phyloP scores from a whole-genome alignment of 2,888 invertebrate species.

The Lithodes maja region DNA sequence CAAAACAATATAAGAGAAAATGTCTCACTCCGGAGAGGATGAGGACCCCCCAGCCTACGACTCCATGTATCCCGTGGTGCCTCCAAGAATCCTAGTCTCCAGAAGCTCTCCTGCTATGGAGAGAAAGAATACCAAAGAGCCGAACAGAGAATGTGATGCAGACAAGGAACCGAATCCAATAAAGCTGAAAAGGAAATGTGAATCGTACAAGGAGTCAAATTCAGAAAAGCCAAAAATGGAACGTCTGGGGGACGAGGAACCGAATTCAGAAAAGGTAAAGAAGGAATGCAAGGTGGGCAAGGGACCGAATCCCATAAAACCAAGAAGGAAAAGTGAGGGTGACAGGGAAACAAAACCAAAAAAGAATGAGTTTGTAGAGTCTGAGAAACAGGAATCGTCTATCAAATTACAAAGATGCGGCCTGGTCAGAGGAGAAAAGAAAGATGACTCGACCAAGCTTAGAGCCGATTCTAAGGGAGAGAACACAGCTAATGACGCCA shows the following conservation, averaged over 20 bases:
- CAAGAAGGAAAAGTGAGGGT: too few species aligned
- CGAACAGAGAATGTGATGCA: neutral
- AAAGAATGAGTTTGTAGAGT: too few species aligned
- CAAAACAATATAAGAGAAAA: neutral
- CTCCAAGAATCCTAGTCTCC: neutral
- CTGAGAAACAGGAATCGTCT: too few species aligned
- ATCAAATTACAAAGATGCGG: neutral
- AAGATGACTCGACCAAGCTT: neutral
- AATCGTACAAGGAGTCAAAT: too few species aligned
- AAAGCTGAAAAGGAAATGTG: too few species aligned
- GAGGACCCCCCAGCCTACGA: constrained; percentile 16
- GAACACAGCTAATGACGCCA: neutral
- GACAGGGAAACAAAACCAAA: too few species aligned
- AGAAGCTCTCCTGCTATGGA: neutral
- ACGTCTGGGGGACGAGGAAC: too few species aligned
- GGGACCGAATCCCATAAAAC: too few species aligned
- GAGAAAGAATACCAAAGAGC: neutral
- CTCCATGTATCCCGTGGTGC: constrained; percentile 24
- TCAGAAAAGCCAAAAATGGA: too few species aligned
- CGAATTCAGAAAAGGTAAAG: too few species aligned
- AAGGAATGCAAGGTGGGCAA: too few species aligned
- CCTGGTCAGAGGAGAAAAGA: neutral
- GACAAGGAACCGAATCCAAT: neutral
- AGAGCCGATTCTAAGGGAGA: neutral
- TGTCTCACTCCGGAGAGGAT: neutral